A percentile compares a stretch with the other conserved stretches of the same genome.
Conservation (phyloP, 2,113 vertebrate species). For the Microcebus lehilahytsara region DNA sequence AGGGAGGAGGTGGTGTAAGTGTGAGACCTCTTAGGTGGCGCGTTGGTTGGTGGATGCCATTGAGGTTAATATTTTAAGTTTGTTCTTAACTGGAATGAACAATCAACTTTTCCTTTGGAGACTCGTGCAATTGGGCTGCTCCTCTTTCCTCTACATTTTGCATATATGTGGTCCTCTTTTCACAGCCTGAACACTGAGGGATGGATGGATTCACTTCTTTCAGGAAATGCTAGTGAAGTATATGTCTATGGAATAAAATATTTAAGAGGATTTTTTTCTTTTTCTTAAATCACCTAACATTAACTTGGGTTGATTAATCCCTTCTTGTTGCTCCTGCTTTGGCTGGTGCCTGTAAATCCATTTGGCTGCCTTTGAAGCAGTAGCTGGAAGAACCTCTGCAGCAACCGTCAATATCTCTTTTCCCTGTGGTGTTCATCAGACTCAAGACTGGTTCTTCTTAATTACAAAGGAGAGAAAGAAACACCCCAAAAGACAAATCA, state of each 20-base stretch:
- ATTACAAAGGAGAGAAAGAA: constrained; percentile 64
- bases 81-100: neutral
- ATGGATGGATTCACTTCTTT: neutral
- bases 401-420: neutral
- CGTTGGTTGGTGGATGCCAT: neutral
- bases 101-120: neutral
- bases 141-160: neutral
- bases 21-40: neutral
- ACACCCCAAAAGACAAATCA: constrained; percentile 52
- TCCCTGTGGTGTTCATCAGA: neutral
- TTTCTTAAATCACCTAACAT: neutral
- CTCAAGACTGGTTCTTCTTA: constrained; percentile 27
- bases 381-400: neutral
- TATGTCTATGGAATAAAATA: neutral
- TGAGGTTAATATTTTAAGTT: neutral
- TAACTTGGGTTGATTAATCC: constrained; percentile 21
- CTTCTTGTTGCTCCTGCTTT: neutral
- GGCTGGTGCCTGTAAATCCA: neutral
- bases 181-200: neutral
- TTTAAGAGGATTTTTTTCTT: neutral
- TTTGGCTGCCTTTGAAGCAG: neutral
- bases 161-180: neutral
- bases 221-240: neutral
- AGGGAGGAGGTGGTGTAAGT: neutral
- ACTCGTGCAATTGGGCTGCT: neutral